A percentile compares a stretch with the other conserved stretches of the same genome.
Evolutionary conservation across 1,140 invertebrate genomes (phyloP).

Genomic region (Hydropsyche tenuis): DNA sequence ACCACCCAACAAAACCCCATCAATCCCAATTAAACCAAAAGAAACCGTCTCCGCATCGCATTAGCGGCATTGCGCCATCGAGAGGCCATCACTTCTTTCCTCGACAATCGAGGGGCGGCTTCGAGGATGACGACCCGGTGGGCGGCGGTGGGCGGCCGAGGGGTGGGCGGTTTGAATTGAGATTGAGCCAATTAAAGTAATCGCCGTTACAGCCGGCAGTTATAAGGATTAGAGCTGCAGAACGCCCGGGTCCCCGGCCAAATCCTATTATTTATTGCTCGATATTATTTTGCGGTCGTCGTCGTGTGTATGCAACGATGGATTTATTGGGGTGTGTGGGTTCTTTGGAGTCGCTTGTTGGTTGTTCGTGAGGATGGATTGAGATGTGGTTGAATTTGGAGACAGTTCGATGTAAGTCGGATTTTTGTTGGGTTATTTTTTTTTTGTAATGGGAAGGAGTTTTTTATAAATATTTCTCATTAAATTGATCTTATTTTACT

Average conservation of each 20-base stretch:
- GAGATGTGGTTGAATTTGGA: no score
- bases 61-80: neutral
- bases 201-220: slow-evolving; percentile 64
- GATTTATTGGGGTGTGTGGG: no score
- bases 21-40: slow-evolving; percentile 1
- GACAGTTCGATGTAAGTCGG: no score
- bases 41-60: neutral
- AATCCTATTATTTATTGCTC: slow-evolving; percentile 66
- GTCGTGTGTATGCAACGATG: no score
- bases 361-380: no score
- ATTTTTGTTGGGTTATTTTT: no score
- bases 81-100: no score
- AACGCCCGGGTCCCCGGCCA: slow-evolving; percentile 58
- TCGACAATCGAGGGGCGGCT: neutral
- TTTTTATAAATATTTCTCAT: no score
- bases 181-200: slow-evolving; percentile 67
- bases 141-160: slow-evolving; percentile 33
- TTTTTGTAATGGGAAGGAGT: no score
- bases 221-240: slow-evolving; percentile 62
- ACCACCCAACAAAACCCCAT: no score
- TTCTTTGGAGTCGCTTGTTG: no score
- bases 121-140: neutral
- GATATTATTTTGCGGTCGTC: slow-evolving; percentile 64
- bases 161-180: slow-evolving; percentile 64
- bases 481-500: no score